Evolutionary conservation across 2,888 invertebrate species (phyloP).

Genomic region (Gordius sp.): DNA sequence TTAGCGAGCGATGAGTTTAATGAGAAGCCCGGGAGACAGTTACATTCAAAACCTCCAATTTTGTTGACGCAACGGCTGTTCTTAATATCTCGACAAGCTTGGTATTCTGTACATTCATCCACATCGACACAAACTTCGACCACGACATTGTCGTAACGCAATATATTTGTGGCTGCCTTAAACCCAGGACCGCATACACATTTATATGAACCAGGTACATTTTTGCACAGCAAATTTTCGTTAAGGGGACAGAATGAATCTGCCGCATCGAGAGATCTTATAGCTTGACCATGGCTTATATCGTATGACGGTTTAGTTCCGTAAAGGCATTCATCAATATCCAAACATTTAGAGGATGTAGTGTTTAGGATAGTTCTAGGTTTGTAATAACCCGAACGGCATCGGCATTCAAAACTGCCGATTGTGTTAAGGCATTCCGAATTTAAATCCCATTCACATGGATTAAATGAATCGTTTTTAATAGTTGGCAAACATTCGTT

Average conservation of each 20-base stretch:
- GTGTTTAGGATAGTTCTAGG: too few species aligned
- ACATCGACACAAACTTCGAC: neutral
- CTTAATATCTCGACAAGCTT: neutral
- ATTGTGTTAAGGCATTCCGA: neutral
- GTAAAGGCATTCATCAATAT: constrained; percentile 9
- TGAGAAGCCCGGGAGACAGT: neutral
- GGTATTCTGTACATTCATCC: neutral
- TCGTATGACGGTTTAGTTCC: too few species aligned
- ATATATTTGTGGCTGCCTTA: too few species aligned
- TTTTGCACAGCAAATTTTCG: neutral
- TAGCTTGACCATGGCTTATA: too few species aligned
- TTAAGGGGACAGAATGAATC: neutral
- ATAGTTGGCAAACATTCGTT: neutral
- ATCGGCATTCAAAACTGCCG: neutral
- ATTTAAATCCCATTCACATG: neutral
- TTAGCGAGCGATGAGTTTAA: too few species aligned
- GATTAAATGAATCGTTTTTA: neutral
- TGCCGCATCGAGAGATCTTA: too few species aligned
- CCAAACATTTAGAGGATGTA: too few species aligned
- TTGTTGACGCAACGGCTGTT: neutral
- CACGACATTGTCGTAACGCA: too few species aligned
- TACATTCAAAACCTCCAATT: neutral
- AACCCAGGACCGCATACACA: constrained; percentile 1
- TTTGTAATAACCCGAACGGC: neutral
- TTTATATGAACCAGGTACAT: neutral